A percentile compares a stretch with the other conserved stretches of the same genome.
Conservation (phyloP, 2,888 invertebrate genomes). For the Molorchus minor region DNA sequence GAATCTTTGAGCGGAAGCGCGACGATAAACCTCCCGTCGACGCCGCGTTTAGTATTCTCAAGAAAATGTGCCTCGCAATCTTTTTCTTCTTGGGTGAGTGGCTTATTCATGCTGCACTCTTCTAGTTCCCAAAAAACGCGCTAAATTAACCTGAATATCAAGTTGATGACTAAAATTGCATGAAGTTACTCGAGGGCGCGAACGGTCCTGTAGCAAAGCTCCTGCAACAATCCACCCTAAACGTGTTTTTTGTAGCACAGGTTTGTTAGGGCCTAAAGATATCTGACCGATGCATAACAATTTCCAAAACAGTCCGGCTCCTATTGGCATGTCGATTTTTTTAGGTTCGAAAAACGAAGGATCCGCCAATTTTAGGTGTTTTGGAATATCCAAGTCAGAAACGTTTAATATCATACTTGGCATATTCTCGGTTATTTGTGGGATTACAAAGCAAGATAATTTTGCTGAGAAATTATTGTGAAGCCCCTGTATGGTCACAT, state of each 20-base stretch:
- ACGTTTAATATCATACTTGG: neutral
- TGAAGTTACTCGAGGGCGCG: neutral
- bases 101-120: neutral
- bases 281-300: slow-evolving; percentile 10
- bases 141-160: slow-evolving; percentile 9
- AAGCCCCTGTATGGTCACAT: neutral
- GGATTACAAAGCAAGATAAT: slow-evolving; percentile 4
- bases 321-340: neutral
- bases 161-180: neutral
- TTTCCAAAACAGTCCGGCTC: slow-evolving; percentile 5
- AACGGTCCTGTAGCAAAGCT: neutral
- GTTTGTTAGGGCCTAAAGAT: neutral
- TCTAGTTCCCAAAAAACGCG: neutral
- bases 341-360: slow-evolving; percentile 3
- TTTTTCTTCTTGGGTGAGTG: neutral
- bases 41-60: neutral
- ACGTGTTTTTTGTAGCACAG: slow-evolving; percentile 1
- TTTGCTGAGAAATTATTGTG: neutral
- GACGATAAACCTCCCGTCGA: slow-evolving; percentile 1
- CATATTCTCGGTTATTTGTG: slow-evolving; percentile 1
- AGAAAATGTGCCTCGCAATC: slow-evolving; percentile 3
- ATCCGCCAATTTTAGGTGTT: slow-evolving; percentile 10
- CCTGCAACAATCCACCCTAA: slow-evolving; percentile 8
- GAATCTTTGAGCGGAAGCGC: slow-evolving; percentile 2
- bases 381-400: neutral